Conservation (phyloP, 1,140 invertebrate genomes). For the Pararge aegeria region DNA sequence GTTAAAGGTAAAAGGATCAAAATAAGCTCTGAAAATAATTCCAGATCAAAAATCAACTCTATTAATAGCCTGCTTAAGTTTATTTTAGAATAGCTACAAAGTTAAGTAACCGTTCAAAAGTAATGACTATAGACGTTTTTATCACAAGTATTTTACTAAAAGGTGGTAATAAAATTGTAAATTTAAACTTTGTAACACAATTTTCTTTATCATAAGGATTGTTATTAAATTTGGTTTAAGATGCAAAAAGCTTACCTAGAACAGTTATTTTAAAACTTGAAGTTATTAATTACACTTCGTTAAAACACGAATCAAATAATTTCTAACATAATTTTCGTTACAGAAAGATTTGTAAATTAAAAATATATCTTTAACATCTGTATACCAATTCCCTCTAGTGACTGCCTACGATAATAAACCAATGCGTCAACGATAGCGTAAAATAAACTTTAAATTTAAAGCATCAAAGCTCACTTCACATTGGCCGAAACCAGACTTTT, state of each 20-base stretch:
- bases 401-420: conserved; percentile 64
- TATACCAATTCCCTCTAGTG: conserved; percentile 38
- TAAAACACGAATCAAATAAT: background rate
- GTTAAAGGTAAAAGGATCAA: background rate
- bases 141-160: background rate
- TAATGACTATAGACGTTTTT: background rate
- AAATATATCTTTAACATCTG: conserved; percentile 23
- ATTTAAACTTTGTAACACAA: no score
- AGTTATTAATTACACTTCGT: background rate
- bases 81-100: background rate
- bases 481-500: conserved; percentile 35
- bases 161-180: no score
- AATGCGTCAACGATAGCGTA: conserved; percentile 32
- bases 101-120: background rate
- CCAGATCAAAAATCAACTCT: background rate
- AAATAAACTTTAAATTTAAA: conserved; percentile 29
- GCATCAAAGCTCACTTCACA: background rate
- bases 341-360: conserved; percentile 11
- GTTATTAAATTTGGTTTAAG: no score
- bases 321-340: background rate
- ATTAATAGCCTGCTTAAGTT: background rate
- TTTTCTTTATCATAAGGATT: no score
- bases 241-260: no score
- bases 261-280: background rate
- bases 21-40: background rate